Conservation (phyloP, 2,797 vertebrate genomes). For the Merluccius polli region DNA sequence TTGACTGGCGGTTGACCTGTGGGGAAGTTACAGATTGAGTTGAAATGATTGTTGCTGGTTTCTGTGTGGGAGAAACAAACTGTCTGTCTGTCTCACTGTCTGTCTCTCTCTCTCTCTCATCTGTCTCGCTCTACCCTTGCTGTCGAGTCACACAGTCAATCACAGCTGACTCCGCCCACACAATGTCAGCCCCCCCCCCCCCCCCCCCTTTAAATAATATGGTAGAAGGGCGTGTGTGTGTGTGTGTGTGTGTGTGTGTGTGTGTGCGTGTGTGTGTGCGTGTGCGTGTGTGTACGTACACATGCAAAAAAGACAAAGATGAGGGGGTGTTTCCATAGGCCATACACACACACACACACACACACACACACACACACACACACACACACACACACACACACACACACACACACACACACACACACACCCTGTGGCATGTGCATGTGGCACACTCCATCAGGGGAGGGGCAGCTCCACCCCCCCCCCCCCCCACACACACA, state of each 20-base stretch:
- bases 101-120: background rate
- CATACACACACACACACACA: too few relatives aligned
- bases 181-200: background rate
- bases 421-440: background rate
- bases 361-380: too few relatives aligned
- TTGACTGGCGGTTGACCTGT: too few relatives aligned
- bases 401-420: too few relatives aligned
- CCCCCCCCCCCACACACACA: background rate
- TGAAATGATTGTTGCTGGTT: too few relatives aligned
- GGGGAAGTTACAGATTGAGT: too few relatives aligned
- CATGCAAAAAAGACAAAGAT: too few relatives aligned
- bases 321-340: background rate
- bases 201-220: background rate
- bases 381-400: too few relatives aligned
- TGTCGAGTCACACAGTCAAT: background rate
- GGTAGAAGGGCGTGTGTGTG: background rate
- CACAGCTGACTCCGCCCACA: background rate
- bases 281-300: too few relatives aligned
- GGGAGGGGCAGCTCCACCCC: background rate
- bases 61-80: too few relatives aligned
- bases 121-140: background rate
- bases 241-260: background rate
- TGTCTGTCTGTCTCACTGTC: background rate
- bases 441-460: background rate
- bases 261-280: background rate